These are phyloP conservation scores for Halichoerus grypus DNA, from an alignment of 2,113 vertebrate genomes.

Conservation along the genomic window DNA sequence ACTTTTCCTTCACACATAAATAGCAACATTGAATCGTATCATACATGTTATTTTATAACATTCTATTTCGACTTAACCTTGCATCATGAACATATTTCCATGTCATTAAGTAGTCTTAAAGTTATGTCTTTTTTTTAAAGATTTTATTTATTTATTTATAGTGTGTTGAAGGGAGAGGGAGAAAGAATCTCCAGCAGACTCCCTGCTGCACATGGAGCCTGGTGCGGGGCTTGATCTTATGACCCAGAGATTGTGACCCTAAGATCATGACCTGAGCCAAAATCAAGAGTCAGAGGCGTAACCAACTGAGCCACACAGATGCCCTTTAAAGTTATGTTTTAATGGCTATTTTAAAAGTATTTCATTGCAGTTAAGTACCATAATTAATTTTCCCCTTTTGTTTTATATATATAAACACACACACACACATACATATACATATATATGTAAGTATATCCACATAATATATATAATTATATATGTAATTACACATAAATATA, in stretches of 20 bases:
- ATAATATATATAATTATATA: no score
- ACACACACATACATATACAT: not conserved
- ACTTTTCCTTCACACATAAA: not conserved
- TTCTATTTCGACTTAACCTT: not conserved
- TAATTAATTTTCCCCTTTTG: not conserved
- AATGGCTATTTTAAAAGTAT: not conserved
- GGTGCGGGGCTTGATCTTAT: not conserved
- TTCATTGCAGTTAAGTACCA: not conserved
- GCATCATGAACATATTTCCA: not conserved
- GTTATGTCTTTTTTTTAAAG: not conserved
- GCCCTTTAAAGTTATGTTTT: not conserved
- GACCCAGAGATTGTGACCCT: no score
- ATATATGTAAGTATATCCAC: no score
- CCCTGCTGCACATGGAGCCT: not conserved
- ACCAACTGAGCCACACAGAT: not conserved
- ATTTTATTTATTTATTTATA: not conserved
- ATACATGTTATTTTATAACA: not conserved
- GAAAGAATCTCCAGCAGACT: not conserved
- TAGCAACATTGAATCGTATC: not conserved
- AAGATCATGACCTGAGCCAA: not conserved
- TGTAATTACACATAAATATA: no score
- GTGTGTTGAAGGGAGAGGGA: not conserved
- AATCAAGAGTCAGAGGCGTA: not conserved
- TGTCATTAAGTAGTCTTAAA: not conserved
- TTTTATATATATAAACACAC: not conserved